Conservation (phyloP, 2,113 vertebrate species). For the Anhinga anhinga region DNA sequence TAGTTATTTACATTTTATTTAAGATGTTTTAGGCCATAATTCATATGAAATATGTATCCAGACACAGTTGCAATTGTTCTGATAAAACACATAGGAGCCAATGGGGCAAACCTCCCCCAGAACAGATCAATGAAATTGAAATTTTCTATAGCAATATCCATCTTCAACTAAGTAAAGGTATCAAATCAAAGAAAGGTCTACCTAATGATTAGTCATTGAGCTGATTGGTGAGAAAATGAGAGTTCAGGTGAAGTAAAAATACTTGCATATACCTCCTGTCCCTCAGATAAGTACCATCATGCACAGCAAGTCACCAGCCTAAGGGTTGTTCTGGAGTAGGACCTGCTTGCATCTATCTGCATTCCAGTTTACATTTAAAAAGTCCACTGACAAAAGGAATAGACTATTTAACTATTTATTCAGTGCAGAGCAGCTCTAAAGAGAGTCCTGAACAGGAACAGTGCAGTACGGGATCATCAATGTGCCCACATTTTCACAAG, state of each 20-base stretch:
- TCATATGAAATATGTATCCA: neutral
- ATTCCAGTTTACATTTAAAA: neutral
- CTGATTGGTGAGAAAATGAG: neutral
- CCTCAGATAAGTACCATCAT: neutral
- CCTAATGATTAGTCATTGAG: neutral
- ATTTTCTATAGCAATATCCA: neutral
- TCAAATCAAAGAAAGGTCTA: neutral
- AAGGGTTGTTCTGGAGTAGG: neutral
- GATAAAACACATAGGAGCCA: accelerated
- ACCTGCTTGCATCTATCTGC: neutral
- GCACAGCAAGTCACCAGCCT: neutral
- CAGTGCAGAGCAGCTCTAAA: neutral
- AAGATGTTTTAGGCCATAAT: neutral
- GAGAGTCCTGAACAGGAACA: neutral
- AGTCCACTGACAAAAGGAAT: neutral
- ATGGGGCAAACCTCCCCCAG: neutral
- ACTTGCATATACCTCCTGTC: neutral
- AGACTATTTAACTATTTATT: neutral
- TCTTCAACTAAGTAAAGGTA: neutral
- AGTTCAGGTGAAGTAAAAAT: neutral
- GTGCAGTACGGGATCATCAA: neutral
- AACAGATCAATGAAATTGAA: neutral
- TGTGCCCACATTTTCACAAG: neutral
- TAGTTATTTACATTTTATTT: neutral
- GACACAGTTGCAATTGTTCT: neutral